Percentiles rank a stretch among this genome's conserved stretches.
Evolutionary conservation across 2,797 vertebrate genomes (phyloP).

Genomic region (Chaunax sp.): DNA sequence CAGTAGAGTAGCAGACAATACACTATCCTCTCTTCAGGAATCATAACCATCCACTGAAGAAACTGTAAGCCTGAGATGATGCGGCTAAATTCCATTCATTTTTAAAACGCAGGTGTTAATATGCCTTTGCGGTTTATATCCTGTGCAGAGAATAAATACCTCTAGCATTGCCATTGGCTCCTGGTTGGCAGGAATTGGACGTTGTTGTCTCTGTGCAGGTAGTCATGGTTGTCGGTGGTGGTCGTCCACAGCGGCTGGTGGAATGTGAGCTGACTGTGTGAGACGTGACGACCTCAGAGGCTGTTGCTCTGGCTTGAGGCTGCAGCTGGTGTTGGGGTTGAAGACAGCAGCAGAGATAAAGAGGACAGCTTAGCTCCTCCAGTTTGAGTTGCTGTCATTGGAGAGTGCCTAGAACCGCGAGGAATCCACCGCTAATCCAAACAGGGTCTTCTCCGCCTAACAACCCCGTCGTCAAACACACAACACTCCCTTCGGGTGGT

Average conservation of each 20-base stretch:
- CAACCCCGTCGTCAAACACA: slow-evolving; percentile 57
- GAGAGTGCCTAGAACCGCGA: slow-evolving; percentile 69
- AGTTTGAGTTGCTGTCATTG: slow-evolving; percentile 62
- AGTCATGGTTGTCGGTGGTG: slow-evolving; percentile 50
- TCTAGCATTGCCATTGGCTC: slow-evolving; percentile 49
- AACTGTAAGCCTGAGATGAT: slow-evolving; percentile 32
- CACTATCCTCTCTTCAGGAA: slow-evolving; percentile 33
- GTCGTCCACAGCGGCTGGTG: slow-evolving; percentile 75
- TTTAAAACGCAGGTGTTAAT: slow-evolving; percentile 72
- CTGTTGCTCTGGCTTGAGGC: slow-evolving; percentile 61
- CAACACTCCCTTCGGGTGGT: slow-evolving; percentile 57
- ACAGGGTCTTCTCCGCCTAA: slow-evolving; percentile 65
- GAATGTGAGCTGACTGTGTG: slow-evolving; percentile 80
- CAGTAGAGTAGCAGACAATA: slow-evolving; percentile 26
- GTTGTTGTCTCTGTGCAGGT: slow-evolving; percentile 63
- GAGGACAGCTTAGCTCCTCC: slow-evolving; percentile 50
- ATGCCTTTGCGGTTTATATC: slow-evolving; percentile 62
- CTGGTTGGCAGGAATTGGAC: slow-evolving; percentile 63
- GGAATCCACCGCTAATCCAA: slow-evolving; percentile 76
- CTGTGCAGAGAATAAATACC: slow-evolving; percentile 58
- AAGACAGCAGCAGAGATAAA: slow-evolving; percentile 69
- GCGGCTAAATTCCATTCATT: slow-evolving; percentile 67
- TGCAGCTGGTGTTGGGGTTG: slow-evolving; percentile 48
- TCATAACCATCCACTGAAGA: slow-evolving; percentile 23
- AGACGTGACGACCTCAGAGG: slow-evolving; percentile 72